Evolutionary conservation across 2,797 vertebrate species (phyloP).

Genomic region (Hemibagrus guttatus): DNA sequence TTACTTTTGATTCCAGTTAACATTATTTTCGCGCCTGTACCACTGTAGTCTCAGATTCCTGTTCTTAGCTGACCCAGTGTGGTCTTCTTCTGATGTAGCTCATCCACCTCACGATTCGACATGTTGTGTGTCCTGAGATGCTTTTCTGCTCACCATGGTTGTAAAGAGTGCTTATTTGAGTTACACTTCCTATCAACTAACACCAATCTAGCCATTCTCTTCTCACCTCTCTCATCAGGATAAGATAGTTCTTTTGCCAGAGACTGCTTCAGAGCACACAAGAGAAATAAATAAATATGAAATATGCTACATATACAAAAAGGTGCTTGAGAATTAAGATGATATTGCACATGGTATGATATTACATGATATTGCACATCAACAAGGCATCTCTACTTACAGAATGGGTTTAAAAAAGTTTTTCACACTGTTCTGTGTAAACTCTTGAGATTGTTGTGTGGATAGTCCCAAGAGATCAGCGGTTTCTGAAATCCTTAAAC

Average conservation of each 20-base stretch:
- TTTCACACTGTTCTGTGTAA: too few species aligned
- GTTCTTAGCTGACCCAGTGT: background rate
- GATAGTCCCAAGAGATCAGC: background rate
- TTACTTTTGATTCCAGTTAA: background rate
- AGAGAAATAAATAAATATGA: too few species aligned
- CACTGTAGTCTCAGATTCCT: background rate
- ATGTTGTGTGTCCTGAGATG: background rate
- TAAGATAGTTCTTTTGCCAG: too few species aligned
- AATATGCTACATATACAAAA: too few species aligned
- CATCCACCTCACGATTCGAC: background rate
- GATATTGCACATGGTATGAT: too few species aligned
- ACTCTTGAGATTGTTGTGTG: too few species aligned
- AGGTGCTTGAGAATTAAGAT: too few species aligned
- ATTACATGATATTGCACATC: too few species aligned
- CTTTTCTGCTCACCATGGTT: background rate
- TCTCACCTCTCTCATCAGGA: background rate
- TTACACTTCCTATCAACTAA: background rate
- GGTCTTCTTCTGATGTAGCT: background rate
- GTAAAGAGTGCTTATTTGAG: background rate
- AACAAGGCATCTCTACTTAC: too few species aligned
- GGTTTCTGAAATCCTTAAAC: background rate
- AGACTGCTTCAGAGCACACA: too few species aligned
- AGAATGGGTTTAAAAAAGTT: too few species aligned
- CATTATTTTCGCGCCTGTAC: background rate
- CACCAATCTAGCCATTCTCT: background rate